Evolutionary conservation across 1,140 invertebrate genomes (phyloP), one percentile per base, ranked within the genome.

Genomic region (Bombus breviceps): DNA sequence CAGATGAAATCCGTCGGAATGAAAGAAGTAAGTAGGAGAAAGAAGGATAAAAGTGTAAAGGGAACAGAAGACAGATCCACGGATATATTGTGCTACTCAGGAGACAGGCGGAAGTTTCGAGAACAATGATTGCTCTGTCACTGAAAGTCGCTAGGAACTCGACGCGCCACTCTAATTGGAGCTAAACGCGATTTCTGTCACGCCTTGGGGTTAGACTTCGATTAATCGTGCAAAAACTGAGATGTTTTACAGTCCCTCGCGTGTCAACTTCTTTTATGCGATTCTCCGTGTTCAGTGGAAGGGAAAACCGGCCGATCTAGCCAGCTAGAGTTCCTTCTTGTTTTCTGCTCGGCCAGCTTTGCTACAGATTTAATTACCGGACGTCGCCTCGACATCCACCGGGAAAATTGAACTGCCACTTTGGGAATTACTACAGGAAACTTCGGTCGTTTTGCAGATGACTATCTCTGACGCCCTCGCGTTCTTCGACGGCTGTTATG

Each of bases 81-180:
- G 28, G 25, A 53, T 32, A 76, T 32, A 39, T 47, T 68, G 53
- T 34, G n/a, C 34, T 18, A 15, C 25, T 71, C 37, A 28, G 25
- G 28, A 37, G 66, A 68, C 18, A 6, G 66, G 32, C 79, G 69
- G 43, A 81, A 68, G 37, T 75, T 88, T 83, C 47, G 39, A 74
- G 62, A 53, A 74, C 69, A 81, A 81, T 81, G 80, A 81, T 81
- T 43, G 80, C 69, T 74, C 69, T 73, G 80, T 74, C 53, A 12
- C 53, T 8, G 53, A 69, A 73, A 81, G 53, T 62, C 53, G 69
- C 37, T 15, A n/a, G 80, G 13, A 75, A 82, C 57, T 39, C 9
- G 12, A 25, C 15, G 6, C 18, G 25, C 10, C 25, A 13, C 69
- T 5, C 57, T 66, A 82, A 82, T 82, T 82, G 81, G 32, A 53